Base-by-base conservation (phyloP, 2,113 vertebrate species). In the Ammodytes marinus region DNA sequence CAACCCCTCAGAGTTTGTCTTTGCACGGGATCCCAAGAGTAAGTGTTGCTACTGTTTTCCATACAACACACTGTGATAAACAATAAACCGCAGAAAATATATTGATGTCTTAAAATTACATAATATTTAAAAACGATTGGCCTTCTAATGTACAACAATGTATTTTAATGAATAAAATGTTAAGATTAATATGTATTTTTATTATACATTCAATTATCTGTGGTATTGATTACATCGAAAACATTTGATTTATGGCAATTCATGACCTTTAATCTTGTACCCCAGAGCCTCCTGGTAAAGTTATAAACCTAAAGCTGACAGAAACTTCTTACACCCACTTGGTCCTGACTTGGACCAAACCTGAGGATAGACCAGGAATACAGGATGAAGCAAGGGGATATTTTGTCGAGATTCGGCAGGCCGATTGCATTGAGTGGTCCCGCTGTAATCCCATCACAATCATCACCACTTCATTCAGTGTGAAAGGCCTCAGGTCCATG, bases 301-400 rank as follows among this genome's bases (percentile, higher is more conserved):
- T 97, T 40, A 93, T 39, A 73, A 94, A 95, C 55, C 95, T 98
- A 77, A 96, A 91, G 80, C 94, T 98, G 88, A 95, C 92, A 66
- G 95, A 93, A 86, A 96, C 94, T 0, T 94, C 95, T 2, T 91
- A 95, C 82, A 93, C 72, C 53, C 96, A 95, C 53, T 65, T 99
- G 76, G 92, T 94, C 39, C 82, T 98, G 87, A 94, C 93, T 3
- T 98, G 98, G 97, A 94, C 74, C 35, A 95, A 89, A 84, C 97
- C 97, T 0, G 93, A 93, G 45, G 45, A 82, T 0, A 88, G 92
- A 59, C 89, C 88, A 0, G 95, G 90, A 2, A 63, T 92, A 45
- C 91, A 94, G 86, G 95, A 93, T 3, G 90, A 92, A 40, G 95
- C 96, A 3, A 96, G 94, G 74, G 97, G 96, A 3, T 99, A 98